phyloP scores from a whole-genome alignment of 2,113 vertebrate genomes.

The Chloebia gouldiae region DNA sequence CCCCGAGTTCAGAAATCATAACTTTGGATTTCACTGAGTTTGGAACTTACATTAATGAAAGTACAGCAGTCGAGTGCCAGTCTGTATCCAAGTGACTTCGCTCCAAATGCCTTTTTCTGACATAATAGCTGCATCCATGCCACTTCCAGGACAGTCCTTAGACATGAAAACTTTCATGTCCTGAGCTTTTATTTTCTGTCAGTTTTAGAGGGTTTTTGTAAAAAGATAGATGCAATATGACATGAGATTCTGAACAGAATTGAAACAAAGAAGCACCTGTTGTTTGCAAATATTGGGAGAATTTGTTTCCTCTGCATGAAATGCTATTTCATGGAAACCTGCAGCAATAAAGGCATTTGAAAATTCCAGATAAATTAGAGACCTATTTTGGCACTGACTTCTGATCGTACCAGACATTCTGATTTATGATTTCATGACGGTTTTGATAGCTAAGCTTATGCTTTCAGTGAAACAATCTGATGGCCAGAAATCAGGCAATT shows the following conservation, averaged over 20 bases:
- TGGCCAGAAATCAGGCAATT: background rate
- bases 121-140: background rate
- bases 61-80: too few relatives aligned
- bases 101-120: background rate
- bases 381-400: background rate
- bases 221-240: background rate
- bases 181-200: background rate
- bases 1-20: background rate
- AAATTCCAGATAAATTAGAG: background rate
- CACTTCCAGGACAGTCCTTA: background rate
- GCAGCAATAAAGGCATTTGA: background rate
- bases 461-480: background rate
- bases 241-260: background rate
- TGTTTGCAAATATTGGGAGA: background rate
- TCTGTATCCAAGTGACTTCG: background rate
- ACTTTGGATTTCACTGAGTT: background rate
- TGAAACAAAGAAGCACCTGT: accelerated
- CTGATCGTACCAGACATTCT: background rate
- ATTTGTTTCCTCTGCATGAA: background rate
- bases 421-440: background rate
- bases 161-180: background rate
- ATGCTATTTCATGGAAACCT: background rate
- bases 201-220: background rate
- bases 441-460: background rate
- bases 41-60: background rate